These are phyloP conservation scores for Phyllotreta striolata DNA, from an alignment of 2,888 invertebrate species.

Conservation along the genomic window DNA sequence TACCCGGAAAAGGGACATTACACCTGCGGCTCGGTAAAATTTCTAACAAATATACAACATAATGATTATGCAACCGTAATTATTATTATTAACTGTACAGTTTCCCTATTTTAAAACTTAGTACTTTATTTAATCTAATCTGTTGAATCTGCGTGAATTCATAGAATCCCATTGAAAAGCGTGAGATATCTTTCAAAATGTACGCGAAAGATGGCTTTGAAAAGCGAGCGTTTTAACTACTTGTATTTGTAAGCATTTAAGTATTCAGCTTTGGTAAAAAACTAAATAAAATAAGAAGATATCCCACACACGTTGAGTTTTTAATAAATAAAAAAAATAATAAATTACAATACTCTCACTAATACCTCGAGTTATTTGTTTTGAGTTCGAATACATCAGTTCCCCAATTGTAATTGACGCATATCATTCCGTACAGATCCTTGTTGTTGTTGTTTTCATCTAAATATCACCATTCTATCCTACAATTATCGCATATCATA, in stretches of 20 bases:
- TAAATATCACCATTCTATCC: too few relatives aligned
- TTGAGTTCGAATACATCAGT: slow-evolving; percentile 10
- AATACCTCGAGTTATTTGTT: slow-evolving; percentile 19
- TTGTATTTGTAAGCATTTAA: too few relatives aligned
- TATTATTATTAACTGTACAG: slow-evolving; percentile 42
- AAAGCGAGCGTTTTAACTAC: neutral
- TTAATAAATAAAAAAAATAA: slow-evolving; percentile 27
- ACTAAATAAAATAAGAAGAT: too few relatives aligned
- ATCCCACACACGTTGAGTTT: too few relatives aligned
- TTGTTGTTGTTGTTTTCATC: neutral
- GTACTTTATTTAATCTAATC: slow-evolving; percentile 37
- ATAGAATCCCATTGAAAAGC: slow-evolving; percentile 2
- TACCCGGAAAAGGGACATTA: neutral
- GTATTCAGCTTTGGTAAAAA: too few relatives aligned
- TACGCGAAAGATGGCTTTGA: slow-evolving; percentile 22
- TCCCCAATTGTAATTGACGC: slow-evolving; percentile 7
- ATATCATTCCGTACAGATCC: slow-evolving; percentile 2
- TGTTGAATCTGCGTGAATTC: slow-evolving; percentile 44
- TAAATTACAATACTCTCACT: slow-evolving; percentile 31
- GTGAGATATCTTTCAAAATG: slow-evolving; percentile 11
- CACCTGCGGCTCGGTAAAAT: slow-evolving; percentile 6
- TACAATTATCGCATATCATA: too few relatives aligned
- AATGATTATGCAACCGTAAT: slow-evolving; percentile 43
- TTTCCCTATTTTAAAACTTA: slow-evolving; percentile 39
- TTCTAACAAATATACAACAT: slow-evolving; percentile 38